Evolutionary conservation across 2,113 vertebrate genomes (phyloP), one percentile per base, ranked within the genome.

Genomic region (Zeus faber): DNA sequence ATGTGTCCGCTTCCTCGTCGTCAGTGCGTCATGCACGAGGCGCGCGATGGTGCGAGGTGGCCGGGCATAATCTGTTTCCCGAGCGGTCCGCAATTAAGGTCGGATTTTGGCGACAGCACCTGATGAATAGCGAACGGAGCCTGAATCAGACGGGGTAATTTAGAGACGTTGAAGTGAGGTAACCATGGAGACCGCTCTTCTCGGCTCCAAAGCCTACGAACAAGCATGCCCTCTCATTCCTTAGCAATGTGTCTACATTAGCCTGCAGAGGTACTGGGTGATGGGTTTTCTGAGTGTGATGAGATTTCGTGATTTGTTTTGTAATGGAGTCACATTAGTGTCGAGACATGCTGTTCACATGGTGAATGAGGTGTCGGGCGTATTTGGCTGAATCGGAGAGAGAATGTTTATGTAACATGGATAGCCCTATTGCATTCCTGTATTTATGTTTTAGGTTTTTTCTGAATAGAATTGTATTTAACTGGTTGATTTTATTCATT

Each of bases 101-200:
- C 56, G 52, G 23, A 41, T 29, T 52, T 57, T 52, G 10, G 48
- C 16, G 29, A 29, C 27, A 39, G 29, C 39, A 25, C 18, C 31
- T 37, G 16, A 35, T 47, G 41, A 53, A 62, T 62, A 62, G 29
- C 22, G 20, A 47, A 25, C 31, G 29, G 6, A 31, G 40, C 33
- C 16, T 37, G 37, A 37, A 37, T 17, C 58, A 24, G 14, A 22
- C 44, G 18, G 16, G 21, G 10, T 47, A 11, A 37, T 51, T 29
- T 2, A 16, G 33, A 45, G 43, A 43, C 22, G 21, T 24, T 39
- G 35, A 26, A 31, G 51, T 11, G 18, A 25, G 29, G 48, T 69
- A 52, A 52, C 58, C 53, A 69, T 62, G 31, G 48, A 35, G 45
- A 69, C 48, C 5, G 4, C 13, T 18, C n/a, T 22, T 22, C 51